Conservation (phyloP, 2,113 vertebrate genomes). For the Blennius ocellaris region DNA sequence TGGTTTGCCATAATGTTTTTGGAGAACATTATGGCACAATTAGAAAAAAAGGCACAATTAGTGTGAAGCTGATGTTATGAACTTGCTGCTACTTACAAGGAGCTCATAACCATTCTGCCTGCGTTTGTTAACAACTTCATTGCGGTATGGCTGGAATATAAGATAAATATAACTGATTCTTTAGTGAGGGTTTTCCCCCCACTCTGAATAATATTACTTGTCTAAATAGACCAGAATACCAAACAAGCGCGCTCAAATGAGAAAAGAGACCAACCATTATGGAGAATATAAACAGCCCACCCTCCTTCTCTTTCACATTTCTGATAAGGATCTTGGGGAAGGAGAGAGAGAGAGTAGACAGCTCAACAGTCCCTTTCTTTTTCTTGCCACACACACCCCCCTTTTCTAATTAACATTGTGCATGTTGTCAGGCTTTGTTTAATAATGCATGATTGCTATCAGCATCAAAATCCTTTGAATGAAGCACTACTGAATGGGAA, state of each 20-base stretch:
- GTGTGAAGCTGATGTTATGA: slow-evolving; percentile 21
- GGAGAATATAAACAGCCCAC: slow-evolving; percentile 71
- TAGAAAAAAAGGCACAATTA: slow-evolving; percentile 21
- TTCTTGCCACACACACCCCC: slow-evolving; percentile 50
- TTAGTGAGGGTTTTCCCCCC: not conserved
- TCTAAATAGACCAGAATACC: slow-evolving; percentile 57
- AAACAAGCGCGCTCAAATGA: slow-evolving; percentile 59
- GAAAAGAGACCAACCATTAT: slow-evolving; percentile 59
- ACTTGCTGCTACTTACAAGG: slow-evolving; percentile 24
- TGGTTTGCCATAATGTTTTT: slow-evolving; percentile 11
- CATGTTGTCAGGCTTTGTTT: slow-evolving; percentile 83
- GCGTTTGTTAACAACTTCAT: slow-evolving; percentile 42
- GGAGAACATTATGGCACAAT: no score
- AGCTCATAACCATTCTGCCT: slow-evolving; percentile 43
- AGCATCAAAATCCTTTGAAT: slow-evolving; percentile 79
- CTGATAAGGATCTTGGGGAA: slow-evolving; percentile 76
- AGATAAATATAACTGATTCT: slow-evolving; percentile 54
- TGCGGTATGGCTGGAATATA: slow-evolving; percentile 47
- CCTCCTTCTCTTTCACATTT: slow-evolving; percentile 63
- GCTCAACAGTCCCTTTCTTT: slow-evolving; percentile 66
- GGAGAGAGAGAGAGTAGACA: slow-evolving; percentile 63
- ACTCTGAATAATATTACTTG: slow-evolving; percentile 41
- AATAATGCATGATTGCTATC: slow-evolving; percentile 84
- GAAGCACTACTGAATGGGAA: slow-evolving; percentile 75
- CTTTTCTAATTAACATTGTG: slow-evolving; percentile 82